These are phyloP conservation scores for Notothenia rossii DNA, from an alignment of 2,113 vertebrate species.

Conservation along the genomic window DNA sequence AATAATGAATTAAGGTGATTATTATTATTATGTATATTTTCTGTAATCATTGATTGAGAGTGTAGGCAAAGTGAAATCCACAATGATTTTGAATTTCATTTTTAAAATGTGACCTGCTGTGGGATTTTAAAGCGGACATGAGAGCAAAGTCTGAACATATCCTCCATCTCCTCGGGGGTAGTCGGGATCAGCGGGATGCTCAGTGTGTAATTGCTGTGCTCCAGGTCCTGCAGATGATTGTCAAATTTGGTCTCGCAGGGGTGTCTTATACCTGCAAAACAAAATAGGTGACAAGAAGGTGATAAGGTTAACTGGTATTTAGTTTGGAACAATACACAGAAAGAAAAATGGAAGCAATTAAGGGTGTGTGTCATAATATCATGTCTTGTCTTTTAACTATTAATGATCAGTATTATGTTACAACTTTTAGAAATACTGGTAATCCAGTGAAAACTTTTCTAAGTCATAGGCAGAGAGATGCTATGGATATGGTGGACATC, in stretches of 20 bases:
- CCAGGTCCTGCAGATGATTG: slow-evolving; percentile 86
- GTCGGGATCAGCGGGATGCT: slow-evolving; percentile 92
- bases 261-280: slow-evolving; percentile 86
- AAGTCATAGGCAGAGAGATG: too few species aligned
- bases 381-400: not conserved
- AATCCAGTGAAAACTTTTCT: not conserved
- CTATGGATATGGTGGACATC: too few species aligned
- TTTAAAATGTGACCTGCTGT: slow-evolving; percentile 87
- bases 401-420: not conserved
- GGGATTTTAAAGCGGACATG: slow-evolving; percentile 96
- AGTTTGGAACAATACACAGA: not conserved
- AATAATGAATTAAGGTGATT: not conserved
- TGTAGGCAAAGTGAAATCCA: not conserved
- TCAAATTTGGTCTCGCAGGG: slow-evolving; percentile 88
- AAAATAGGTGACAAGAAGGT: slow-evolving; percentile 16
- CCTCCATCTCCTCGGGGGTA: slow-evolving; percentile 93
- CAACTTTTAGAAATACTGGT: not conserved
- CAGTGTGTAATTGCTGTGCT: slow-evolving; percentile 77
- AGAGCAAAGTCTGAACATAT: slow-evolving; percentile 95
- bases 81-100: not conserved
- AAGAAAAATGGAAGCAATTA: not conserved
- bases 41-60: not conserved
- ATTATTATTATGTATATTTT: not conserved
- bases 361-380: not conserved
- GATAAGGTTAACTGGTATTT: not conserved